phyloP scores from a whole-genome alignment of 1,140 invertebrate species.

The Ceratosolen solmsi region DNA sequence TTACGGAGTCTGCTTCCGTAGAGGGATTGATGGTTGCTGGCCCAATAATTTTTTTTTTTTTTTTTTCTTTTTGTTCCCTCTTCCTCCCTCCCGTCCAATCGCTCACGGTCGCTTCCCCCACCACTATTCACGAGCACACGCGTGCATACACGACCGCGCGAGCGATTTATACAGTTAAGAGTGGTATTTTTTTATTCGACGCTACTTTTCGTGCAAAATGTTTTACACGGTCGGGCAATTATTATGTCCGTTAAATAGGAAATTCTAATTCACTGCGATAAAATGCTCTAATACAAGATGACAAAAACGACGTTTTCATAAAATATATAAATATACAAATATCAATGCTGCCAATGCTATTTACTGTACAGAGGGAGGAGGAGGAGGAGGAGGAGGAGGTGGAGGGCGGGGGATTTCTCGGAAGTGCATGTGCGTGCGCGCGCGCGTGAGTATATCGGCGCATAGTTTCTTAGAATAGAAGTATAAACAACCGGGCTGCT shows the following conservation, averaged over 20 bases:
- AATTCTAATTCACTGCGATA: background rate
- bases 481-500: too few relatives aligned
- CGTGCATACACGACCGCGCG: too few relatives aligned
- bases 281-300: background rate
- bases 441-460: too few relatives aligned
- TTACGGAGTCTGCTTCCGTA: background rate
- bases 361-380: too few relatives aligned
- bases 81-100: background rate
- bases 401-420: too few relatives aligned
- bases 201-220: background rate
- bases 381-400: too few relatives aligned
- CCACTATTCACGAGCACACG: too few relatives aligned
- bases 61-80: background rate
- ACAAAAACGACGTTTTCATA: background rate
- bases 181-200: background rate
- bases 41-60: background rate
- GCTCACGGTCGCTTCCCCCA: too few relatives aligned
- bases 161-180: background rate
- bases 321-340: background rate
- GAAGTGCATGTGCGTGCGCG: too few relatives aligned
- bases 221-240: background rate
- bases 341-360: too few relatives aligned
- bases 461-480: too few relatives aligned
- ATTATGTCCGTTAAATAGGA: background rate
- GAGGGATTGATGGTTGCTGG: conserved; percentile 1